Base-by-base conservation (phyloP, 2,888 invertebrate genomes). In the Encarsia formosa region DNA sequence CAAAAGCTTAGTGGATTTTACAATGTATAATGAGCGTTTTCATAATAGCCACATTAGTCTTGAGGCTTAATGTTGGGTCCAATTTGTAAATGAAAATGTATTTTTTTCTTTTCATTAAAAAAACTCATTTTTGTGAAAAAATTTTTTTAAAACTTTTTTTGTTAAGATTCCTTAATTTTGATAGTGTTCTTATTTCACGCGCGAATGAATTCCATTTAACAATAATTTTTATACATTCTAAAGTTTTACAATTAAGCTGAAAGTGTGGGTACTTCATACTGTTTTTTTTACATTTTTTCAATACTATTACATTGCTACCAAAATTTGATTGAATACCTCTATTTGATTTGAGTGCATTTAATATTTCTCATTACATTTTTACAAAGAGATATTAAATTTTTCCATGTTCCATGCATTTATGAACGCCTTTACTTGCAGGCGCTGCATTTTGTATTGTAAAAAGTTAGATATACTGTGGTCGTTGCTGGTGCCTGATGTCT, bases 391-490 rank as follows among this genome's bases (percentile, higher is more conserved):
- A 54, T 62, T 61, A 61, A 67, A 66, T 64, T 62, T 60, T 61
- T 66, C 66, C 64, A 68, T 68, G 65, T 64, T 67, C 62, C 65
- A 66, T 45, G 38, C 52, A 45, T 52, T 55, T 55, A 52, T 51
- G 63, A 64, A 65, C 65, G 63, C 67, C 59, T 52, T 59, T 57
- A 58, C 60, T 54, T 57, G 67, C 69, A 66, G 70, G 67, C 69
- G 68, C 64, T 71, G 68, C 70, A 71, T 70, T 73, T 73, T 72
- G 69, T 71, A 73, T 69, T 72, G 68, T 71, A 71, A 70, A 70
- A 71, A 71, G 67, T 63, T 70, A 70, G 69, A 62, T 68, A 64
- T 71, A 72, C 73, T 72, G 65, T 64, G 61, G 63, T 65, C 63
- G 65, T 63, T 65, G 65, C 63, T 64, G 65, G 63, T 63, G 59